Percentiles rank a stretch among this genome's conserved stretches.
Evolutionary conservation across 2,888 invertebrate species (phyloP).

Genomic region (Pterostichus niger): DNA sequence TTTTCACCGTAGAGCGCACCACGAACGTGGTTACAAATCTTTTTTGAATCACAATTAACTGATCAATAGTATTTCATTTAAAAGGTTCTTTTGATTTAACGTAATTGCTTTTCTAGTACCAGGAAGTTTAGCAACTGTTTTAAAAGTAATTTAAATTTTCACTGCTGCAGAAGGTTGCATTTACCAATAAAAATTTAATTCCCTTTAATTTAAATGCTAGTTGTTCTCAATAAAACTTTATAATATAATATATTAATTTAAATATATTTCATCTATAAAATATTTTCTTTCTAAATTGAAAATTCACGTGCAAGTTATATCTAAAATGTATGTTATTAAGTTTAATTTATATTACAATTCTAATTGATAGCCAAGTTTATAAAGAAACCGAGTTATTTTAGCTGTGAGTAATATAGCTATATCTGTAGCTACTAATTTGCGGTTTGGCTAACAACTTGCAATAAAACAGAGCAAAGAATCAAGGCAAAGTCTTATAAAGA

Average conservation of each 20-base stretch:
- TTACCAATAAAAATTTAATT: background rate
- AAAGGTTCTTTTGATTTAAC: slow-evolving; percentile 49
- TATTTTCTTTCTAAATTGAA: background rate
- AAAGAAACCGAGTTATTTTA: slow-evolving; percentile 20
- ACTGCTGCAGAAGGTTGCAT: slow-evolving; percentile 18
- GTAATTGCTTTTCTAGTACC: slow-evolving; percentile 57
- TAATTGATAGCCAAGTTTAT: slow-evolving; percentile 25
- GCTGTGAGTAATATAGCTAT: slow-evolving; percentile 39
- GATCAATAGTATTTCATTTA: slow-evolving; percentile 49
- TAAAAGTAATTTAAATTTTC: slow-evolving; percentile 44
- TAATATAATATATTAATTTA: background rate
- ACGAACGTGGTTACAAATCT: slow-evolving; percentile 16
- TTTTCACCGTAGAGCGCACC: background rate
- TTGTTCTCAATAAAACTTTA: slow-evolving; percentile 20
- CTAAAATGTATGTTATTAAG: no score
- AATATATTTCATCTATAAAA: background rate
- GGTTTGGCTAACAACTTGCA: slow-evolving; percentile 31
- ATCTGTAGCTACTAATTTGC: slow-evolving; percentile 12
- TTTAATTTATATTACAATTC: background rate
- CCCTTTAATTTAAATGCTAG: slow-evolving; percentile 7
- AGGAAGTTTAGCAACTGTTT: slow-evolving; percentile 49
- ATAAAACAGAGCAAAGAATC: slow-evolving; percentile 34
- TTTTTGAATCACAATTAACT: slow-evolving; percentile 57
- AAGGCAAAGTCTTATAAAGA: slow-evolving; percentile 31
- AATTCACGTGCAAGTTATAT: no score